A percentile compares a stretch with the other conserved stretches of the same genome.
Conservation (phyloP, 2,797 vertebrate genomes). For the Orestias chungarensis region DNA sequence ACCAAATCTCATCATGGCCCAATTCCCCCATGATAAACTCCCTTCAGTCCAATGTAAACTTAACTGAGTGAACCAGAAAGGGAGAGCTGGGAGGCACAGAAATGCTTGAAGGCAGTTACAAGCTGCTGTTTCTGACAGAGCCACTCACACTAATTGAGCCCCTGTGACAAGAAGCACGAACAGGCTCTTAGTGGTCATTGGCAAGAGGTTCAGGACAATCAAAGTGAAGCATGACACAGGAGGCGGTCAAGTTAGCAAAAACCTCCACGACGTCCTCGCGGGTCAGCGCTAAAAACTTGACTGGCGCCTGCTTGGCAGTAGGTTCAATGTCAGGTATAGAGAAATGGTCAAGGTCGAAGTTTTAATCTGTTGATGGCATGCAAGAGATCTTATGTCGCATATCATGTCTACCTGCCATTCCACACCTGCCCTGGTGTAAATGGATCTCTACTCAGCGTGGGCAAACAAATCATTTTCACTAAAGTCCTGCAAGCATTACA, state of each 20-base stretch:
- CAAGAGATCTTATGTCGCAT: slow-evolving; percentile 10
- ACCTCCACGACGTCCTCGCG: slow-evolving; percentile 24
- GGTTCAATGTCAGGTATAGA: slow-evolving; percentile 5
- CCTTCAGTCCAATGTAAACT: slow-evolving; percentile 17
- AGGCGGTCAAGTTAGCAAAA: slow-evolving; percentile 31
- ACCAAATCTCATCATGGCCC: slow-evolving; percentile 20
- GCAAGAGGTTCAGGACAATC: slow-evolving; percentile 65
- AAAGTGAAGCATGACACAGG: slow-evolving; percentile 55
- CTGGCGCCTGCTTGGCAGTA: slow-evolving; percentile 10
- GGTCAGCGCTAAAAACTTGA: slow-evolving; percentile 49
- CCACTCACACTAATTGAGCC: slow-evolving; percentile 61
- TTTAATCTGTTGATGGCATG: slow-evolving; percentile 9
- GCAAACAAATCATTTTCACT: background rate
- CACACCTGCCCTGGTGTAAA: slow-evolving; percentile 30
- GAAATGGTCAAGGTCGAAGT: slow-evolving; percentile 12
- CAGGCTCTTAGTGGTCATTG: slow-evolving; percentile 45
- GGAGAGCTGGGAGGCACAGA: slow-evolving; percentile 29
- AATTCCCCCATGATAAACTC: slow-evolving; percentile 16
- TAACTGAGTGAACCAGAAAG: slow-evolving; percentile 23
- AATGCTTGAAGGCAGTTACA: slow-evolving; percentile 33
- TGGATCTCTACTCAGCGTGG: slow-evolving; percentile 5
- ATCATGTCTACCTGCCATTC: slow-evolving; percentile 17
- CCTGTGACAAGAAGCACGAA: slow-evolving; percentile 57
- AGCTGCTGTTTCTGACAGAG: slow-evolving; percentile 50
- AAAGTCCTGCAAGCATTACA: slow-evolving; percentile 13